Evolutionary conservation across 1,140 invertebrate species (phyloP).

Genomic region (Dinothrombium tinctorium): DNA sequence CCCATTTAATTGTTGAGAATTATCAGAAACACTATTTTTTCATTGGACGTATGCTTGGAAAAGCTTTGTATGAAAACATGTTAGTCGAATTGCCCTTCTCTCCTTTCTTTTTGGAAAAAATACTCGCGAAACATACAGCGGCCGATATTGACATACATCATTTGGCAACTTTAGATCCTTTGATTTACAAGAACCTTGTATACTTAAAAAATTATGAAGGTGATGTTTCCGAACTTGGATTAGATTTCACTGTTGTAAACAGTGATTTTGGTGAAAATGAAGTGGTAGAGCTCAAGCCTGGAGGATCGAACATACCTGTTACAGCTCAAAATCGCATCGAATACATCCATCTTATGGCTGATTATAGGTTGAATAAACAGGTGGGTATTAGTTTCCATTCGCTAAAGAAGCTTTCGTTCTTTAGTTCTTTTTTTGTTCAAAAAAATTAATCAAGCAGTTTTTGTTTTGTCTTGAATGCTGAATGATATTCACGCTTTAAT

Average conservation of each 20-base stretch:
- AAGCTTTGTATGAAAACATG: conserved; percentile 84
- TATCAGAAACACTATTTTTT: conserved; percentile 82
- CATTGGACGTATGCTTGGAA: conserved; percentile 78
- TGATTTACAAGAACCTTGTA: conserved; percentile 42
- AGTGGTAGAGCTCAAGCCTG: conserved; percentile 58
- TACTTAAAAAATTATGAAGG: conserved; percentile 41
- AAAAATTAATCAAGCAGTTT: neutral
- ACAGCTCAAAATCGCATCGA: conserved; percentile 77
- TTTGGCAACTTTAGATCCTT: conserved; percentile 29
- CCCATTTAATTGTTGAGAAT: conserved; percentile 52
- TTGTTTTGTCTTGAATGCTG: conserved; percentile 3
- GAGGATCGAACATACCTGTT: conserved; percentile 65
- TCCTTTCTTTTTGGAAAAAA: conserved; percentile 69
- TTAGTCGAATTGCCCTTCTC: conserved; percentile 79
- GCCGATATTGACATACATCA: conserved; percentile 64
- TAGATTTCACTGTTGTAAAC: conserved; percentile 81
- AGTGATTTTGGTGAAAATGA: conserved; percentile 72
- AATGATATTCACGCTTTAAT: neutral
- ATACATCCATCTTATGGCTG: conserved; percentile 85
- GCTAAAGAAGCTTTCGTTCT: neutral
- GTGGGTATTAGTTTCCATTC: conserved; percentile 15
- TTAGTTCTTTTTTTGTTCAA: conserved; percentile 1
- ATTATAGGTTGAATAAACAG: conserved; percentile 83
- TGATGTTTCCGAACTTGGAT: conserved; percentile 28
- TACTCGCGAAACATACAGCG: conserved; percentile 46